These are phyloP conservation scores for Hydroisotoma schaefferi DNA, from an alignment of 2,888 invertebrate genomes.

Conservation along the genomic window DNA sequence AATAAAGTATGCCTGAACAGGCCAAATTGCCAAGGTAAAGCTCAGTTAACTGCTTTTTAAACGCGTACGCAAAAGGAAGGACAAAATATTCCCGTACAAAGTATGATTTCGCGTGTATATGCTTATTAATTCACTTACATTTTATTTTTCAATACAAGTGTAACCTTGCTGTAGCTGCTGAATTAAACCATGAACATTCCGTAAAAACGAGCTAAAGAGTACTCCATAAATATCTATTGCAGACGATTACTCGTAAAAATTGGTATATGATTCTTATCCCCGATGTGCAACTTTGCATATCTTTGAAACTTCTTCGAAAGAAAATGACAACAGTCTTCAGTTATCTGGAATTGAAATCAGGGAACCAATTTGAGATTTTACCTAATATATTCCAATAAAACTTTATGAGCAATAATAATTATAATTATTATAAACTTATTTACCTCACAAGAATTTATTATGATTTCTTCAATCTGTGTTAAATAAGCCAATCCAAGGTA, in stretches of 20 bases:
- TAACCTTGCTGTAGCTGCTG: too few species aligned
- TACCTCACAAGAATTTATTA: conserved; percentile 28
- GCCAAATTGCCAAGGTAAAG: too few species aligned
- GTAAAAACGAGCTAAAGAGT: too few species aligned
- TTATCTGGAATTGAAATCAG: not conserved
- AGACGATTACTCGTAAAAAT: not conserved
- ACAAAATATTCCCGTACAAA: too few species aligned
- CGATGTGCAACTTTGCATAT: not conserved
- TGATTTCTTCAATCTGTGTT: conserved; percentile 22
- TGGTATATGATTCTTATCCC: not conserved
- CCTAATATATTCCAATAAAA: not conserved
- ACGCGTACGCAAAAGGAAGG: too few species aligned
- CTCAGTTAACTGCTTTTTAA: too few species aligned
- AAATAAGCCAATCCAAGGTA: conserved; percentile 30
- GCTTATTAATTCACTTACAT: too few species aligned
- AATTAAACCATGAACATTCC: too few species aligned
- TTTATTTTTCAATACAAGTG: too few species aligned
- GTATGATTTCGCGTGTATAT: too few species aligned
- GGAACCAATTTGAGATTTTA: not conserved
- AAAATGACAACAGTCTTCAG: conserved; percentile 2
- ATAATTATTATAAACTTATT: not conserved
- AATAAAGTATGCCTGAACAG: too few species aligned
- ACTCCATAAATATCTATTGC: conserved; percentile 1
- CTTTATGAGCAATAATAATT: not conserved
- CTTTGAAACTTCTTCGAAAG: not conserved